These are phyloP conservation scores for Aphrocallistes beatrix DNA, from an alignment of 37 sponge, comb jelly and placozoan genomes.

Conservation along the genomic window DNA sequence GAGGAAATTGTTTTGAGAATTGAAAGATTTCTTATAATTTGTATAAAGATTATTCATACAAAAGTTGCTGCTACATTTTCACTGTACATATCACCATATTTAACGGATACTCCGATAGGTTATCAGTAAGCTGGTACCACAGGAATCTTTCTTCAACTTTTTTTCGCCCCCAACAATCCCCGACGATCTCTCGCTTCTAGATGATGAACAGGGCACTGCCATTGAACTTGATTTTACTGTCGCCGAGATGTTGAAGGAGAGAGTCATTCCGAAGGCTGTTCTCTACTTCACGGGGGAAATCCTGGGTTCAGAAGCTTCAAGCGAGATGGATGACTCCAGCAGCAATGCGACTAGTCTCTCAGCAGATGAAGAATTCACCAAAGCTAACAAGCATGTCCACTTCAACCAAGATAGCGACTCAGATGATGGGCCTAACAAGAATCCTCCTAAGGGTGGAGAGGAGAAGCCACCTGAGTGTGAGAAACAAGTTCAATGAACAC, in stretches of 20 bases:
- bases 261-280: conserved; percentile 4
- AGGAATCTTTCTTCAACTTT: conserved; percentile 2
- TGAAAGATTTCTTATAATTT: too few species aligned
- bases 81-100: too few species aligned
- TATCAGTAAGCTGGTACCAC: neutral
- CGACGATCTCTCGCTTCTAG: neutral
- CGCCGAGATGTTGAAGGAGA: neutral
- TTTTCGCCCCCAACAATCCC: neutral
- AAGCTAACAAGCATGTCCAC: neutral
- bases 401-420: neutral
- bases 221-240: neutral
- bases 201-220: neutral
- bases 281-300: conserved; percentile 14
- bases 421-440: neutral
- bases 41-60: too few species aligned
- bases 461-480: conserved; percentile 6
- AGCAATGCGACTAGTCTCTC: neutral
- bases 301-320: neutral
- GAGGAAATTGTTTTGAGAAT: too few species aligned
- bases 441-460: neutral
- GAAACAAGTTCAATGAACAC: neutral
- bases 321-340: neutral
- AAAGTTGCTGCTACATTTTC: too few species aligned
- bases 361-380: neutral
- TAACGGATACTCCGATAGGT: too few species aligned